Base-by-base conservation (phyloP, 2,113 vertebrate species). In the Scomber japonicus region DNA sequence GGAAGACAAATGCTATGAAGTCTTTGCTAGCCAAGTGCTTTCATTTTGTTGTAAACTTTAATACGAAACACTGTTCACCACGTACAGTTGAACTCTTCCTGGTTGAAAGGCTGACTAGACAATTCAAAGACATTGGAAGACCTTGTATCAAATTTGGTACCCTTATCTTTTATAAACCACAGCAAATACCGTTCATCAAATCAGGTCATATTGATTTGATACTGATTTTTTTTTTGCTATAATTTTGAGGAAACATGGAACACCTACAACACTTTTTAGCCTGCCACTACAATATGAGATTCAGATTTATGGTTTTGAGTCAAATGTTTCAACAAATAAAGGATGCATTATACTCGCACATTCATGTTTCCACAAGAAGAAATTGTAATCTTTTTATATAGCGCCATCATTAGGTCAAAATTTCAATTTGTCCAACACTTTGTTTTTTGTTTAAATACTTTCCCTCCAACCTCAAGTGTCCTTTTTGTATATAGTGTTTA, bases 31-130 rank as follows among this genome's bases (percentile, higher is more conserved):
- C 27, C 11, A 46, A 31, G 60, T 46, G 27, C 55, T 49, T 55
- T 68, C 17, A 68, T 60, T 55, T 68, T 50, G 30, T 45, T 44
- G 1, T 16, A 15, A 40, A 40, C 35, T 40, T 40, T 40, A 40
- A 7, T 35, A 35, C 31, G 5, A 35, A 35, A 1, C 3, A 35
- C 31, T 35, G 21, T 60, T 64, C 35, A 50, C 46, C 73, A 74
- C 68, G 64, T 35, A 1, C 4, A 60, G 61, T 44, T 60, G 48
- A 71, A 77, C 31, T 69, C 15, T 57, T 69, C 21, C 59, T 64
- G 19, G 30, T 10, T 85, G 35, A 73, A 54, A 19, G 50, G 56
- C 53, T 65, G 53, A 40, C 3, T 3, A 35, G 45, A 60, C 19
- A 40, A 21, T 71, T 64, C 12, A 53, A 27, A 59, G 60, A 51